Evolutionary conservation across 2,888 invertebrate species (phyloP).

Genomic region (Nymphalis c-album): DNA sequence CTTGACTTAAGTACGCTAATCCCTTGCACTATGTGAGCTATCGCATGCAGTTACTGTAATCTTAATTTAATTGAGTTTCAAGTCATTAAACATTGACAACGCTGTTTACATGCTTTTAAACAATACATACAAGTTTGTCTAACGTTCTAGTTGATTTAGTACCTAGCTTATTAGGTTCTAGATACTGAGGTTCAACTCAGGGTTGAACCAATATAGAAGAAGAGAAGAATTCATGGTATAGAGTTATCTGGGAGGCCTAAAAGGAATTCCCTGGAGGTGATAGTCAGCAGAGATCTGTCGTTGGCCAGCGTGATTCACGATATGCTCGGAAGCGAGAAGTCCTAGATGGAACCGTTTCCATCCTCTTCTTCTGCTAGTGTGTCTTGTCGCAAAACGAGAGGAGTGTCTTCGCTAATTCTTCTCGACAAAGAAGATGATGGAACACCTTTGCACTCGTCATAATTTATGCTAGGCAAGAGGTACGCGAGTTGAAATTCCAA

Average conservation of each 20-base stretch:
- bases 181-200: no score
- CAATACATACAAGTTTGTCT: background rate
- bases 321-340: background rate
- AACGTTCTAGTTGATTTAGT: no score
- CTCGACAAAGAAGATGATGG: no score
- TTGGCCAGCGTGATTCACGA: background rate
- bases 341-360: background rate
- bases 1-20: background rate
- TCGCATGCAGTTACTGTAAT: constrained; percentile 9
- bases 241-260: background rate
- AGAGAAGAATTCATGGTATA: background rate
- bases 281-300: background rate
- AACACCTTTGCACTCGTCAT: no score
- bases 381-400: no score
- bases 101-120: background rate
- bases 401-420: no score
- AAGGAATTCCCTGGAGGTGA: background rate
- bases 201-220: no score
- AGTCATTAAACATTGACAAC: constrained; percentile 1
- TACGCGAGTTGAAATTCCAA: no score
- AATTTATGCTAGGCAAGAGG: no score
- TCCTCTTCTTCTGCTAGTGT: background rate
- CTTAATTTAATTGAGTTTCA: constrained; percentile 16
- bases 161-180: no score
- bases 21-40: background rate